phyloP scores from a whole-genome alignment of 2,113 vertebrate species.

The Eidolon helvum region DNA sequence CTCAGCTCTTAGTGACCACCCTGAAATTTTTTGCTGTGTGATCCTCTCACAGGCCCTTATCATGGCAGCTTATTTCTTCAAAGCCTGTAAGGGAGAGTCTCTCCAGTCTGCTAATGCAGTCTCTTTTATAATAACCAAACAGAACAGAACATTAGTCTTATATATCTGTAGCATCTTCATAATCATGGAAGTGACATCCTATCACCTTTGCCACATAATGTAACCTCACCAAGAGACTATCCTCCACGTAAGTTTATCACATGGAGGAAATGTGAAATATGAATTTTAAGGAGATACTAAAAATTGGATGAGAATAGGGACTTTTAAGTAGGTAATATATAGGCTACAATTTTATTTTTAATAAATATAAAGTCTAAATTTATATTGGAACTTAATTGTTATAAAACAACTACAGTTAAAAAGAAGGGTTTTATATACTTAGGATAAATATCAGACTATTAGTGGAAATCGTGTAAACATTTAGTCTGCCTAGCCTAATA shows the following conservation, averaged over 20 bases:
- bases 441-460: conserved; percentile 2
- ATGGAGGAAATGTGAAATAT: background rate
- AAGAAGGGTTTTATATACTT: background rate
- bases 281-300: background rate
- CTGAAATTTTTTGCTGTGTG: background rate
- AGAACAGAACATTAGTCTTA: background rate
- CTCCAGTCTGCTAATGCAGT: background rate
- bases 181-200: background rate
- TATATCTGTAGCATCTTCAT: background rate
- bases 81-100: background rate
- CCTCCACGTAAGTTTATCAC: background rate
- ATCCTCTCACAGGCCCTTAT: background rate
- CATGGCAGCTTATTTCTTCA: background rate
- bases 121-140: background rate
- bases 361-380: background rate
- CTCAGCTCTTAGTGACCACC: background rate
- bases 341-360: background rate
- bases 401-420: background rate
- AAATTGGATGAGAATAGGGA: background rate
- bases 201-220: background rate
- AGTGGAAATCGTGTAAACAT: background rate
- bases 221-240: background rate
- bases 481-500: background rate
- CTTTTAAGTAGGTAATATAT: background rate
- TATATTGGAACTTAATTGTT: background rate